Evolutionary conservation across 2,888 invertebrate genomes (phyloP).

Genomic region (Dicyrtoma fusca): DNA sequence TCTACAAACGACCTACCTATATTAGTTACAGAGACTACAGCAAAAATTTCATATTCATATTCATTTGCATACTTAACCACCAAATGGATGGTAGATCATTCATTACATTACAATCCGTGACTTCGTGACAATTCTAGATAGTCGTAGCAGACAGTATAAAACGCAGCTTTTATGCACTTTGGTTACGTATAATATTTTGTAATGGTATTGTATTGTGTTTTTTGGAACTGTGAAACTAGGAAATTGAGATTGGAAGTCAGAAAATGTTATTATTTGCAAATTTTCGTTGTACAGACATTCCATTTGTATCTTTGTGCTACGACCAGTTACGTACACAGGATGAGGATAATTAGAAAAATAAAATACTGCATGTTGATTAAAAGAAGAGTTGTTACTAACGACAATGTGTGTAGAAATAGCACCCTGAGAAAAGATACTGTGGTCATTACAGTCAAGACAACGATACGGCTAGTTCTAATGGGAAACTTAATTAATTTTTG

Average conservation of each 20-base stretch:
- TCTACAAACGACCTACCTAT: too few relatives aligned
- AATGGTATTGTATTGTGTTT: too few relatives aligned
- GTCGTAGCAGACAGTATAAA: too few relatives aligned
- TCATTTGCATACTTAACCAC: too few relatives aligned
- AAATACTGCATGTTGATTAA: conserved; percentile 23
- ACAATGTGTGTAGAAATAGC: conserved; percentile 16
- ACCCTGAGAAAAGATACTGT: background rate
- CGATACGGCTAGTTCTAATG: conserved; percentile 24
- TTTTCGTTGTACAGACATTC: background rate
- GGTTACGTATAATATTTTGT: too few relatives aligned
- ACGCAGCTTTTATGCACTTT: too few relatives aligned
- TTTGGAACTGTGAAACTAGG: background rate
- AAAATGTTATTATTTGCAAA: background rate
- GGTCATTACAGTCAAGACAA: conserved; percentile 19
- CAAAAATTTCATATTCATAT: too few relatives aligned
- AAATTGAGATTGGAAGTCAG: background rate
- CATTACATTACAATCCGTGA: too few relatives aligned
- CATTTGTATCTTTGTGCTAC: background rate
- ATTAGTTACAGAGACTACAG: too few relatives aligned
- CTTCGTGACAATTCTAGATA: too few relatives aligned
- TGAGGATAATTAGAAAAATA: conserved; percentile 15
- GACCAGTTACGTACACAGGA: background rate
- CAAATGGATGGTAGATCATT: too few relatives aligned
- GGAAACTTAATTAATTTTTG: conserved; percentile 36
- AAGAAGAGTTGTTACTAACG: conserved; percentile 12